A percentile compares a stretch with the other conserved stretches of the same genome.
Conservation (phyloP, 2,888 invertebrate genomes). For the Pyrrhosoma nymphula region DNA sequence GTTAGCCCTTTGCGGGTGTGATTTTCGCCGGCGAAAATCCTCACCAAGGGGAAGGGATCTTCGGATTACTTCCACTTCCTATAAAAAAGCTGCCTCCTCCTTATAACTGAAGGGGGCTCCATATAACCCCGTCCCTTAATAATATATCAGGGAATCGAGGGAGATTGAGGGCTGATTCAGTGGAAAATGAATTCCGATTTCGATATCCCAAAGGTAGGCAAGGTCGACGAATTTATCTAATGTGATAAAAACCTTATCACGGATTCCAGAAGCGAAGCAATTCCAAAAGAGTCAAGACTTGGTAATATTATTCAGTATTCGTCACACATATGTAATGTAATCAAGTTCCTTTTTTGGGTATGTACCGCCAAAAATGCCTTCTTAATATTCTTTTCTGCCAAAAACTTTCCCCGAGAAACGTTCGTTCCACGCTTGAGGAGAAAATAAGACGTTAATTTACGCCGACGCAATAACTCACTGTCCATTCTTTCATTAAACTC, state of each 20-base stretch:
- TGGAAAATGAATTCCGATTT: background rate
- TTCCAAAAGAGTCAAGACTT: background rate
- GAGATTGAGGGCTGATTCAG: background rate
- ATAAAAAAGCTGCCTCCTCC: background rate
- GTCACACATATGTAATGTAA: background rate
- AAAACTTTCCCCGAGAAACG: background rate
- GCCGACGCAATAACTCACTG: background rate
- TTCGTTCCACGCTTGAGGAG: background rate
- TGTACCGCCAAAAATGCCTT: background rate
- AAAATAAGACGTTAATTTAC: conserved; percentile 21
- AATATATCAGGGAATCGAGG: background rate
- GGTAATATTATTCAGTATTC: background rate
- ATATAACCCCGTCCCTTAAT: background rate
- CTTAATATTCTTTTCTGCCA: background rate
- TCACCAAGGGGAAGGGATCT: background rate
- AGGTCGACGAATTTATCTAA: background rate
- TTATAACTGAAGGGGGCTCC: background rate
- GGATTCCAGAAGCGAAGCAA: background rate
- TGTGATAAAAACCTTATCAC: background rate
- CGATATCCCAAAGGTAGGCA: background rate
- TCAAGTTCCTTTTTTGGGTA: background rate
- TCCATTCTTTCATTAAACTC: conserved; percentile 22
- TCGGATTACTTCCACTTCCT: background rate
- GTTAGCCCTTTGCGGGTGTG: background rate
- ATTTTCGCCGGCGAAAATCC: background rate